A percentile compares a stretch with the other conserved stretches of the same genome.
Evolutionary conservation across 2,888 invertebrate species (phyloP).

Genomic region (Laothoe populi): DNA sequence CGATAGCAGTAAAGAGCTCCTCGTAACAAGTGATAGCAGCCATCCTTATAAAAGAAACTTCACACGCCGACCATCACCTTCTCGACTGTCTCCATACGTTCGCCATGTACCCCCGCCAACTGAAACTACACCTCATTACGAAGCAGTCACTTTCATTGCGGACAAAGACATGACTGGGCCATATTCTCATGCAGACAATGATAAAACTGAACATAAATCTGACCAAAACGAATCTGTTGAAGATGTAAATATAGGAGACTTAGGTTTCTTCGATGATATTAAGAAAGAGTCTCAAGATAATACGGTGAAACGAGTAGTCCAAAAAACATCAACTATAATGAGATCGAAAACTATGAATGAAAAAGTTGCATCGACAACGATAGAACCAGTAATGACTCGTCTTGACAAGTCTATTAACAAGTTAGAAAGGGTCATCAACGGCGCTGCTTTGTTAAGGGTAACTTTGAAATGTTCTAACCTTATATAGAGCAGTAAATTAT

Average conservation of each 20-base stretch:
- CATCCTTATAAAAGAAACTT: conserved; percentile 67
- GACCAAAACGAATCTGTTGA: conserved; percentile 46
- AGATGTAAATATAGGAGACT: conserved; percentile 57
- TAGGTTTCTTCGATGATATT: conserved; percentile 60
- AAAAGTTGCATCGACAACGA: conserved; percentile 25
- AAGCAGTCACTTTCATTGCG: conserved; percentile 29
- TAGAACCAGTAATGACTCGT: conserved; percentile 40
- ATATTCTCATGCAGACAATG: conserved; percentile 11
- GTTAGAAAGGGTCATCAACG: conserved; percentile 67
- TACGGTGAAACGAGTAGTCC: conserved; percentile 18
- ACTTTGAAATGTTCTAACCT: conserved; percentile 27
- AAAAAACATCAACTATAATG: conserved; percentile 23
- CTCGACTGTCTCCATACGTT: conserved; percentile 66
- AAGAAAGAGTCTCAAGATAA: conserved; percentile 44
- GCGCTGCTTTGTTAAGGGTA: conserved; percentile 67
- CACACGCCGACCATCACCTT: conserved; percentile 66
- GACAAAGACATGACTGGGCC: conserved; percentile 29
- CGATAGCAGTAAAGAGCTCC: conserved; percentile 86
- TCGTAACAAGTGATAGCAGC: conserved; percentile 84
- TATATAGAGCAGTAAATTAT: too few species aligned
- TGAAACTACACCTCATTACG: conserved; percentile 26
- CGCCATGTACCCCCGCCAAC: conserved; percentile 32
- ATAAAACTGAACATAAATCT: conserved; percentile 35
- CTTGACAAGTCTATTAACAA: conserved; percentile 61
- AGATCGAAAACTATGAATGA: conserved; percentile 19